Percentiles rank a stretch among this genome's conserved stretches.
These are phyloP conservation scores for Heteromormyrus szaboi DNA, from an alignment of 2,797 vertebrate species.

Conservation along the genomic window DNA sequence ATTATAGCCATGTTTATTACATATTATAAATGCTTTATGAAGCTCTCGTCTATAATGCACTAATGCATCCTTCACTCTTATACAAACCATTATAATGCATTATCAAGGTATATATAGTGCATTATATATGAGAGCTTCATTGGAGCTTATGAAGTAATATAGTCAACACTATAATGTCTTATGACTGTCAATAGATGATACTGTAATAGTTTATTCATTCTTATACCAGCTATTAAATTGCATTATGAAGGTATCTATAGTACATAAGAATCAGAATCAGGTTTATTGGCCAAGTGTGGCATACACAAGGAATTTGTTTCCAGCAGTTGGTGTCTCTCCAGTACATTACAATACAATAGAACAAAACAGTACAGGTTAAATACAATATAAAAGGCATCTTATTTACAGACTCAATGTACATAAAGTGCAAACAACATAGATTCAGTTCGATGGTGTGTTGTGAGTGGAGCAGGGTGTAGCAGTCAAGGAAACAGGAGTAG, in stretches of 20 bases:
- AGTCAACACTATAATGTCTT: background rate
- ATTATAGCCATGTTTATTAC: background rate
- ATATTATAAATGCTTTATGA: background rate
- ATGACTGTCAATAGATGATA: background rate
- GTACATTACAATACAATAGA: no score
- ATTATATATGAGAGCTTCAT: background rate
- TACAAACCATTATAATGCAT: background rate
- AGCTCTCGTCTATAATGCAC: background rate
- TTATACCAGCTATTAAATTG: background rate
- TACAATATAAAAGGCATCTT: background rate
- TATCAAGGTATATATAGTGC: background rate
- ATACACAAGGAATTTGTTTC: background rate
- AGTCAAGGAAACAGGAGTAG: background rate
- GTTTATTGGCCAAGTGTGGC: no score
- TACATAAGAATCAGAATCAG: no score
- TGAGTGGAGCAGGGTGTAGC: background rate
- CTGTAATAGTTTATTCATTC: background rate
- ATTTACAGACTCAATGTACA: background rate
- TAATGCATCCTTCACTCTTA: background rate
- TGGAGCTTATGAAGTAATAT: background rate
- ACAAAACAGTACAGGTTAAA: background rate
- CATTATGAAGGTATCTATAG: background rate
- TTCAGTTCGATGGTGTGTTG: background rate
- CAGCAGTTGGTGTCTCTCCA: no score
- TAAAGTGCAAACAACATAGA: background rate